phyloP scores from a whole-genome alignment of 37 sponge, comb jelly and placozoan genomes.

The Trichoplax adhaerens region DNA sequence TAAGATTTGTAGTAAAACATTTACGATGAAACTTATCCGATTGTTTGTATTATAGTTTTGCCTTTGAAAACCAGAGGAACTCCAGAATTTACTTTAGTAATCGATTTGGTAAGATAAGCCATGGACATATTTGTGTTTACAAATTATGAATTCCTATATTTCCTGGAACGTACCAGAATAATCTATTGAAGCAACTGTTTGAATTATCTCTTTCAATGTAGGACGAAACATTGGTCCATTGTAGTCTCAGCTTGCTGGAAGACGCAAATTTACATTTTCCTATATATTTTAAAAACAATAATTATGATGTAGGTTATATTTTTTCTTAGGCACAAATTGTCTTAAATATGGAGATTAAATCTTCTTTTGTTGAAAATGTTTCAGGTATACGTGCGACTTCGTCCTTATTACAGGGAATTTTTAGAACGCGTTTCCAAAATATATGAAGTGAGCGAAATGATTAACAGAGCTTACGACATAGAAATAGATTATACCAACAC shows the following conservation, averaged over 20 bases:
- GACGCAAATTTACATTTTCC: conserved; percentile 50
- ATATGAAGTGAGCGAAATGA: conserved; percentile 43
- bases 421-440: conserved; percentile 52
- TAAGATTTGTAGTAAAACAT: no score
- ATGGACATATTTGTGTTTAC: neutral
- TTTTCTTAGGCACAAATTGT: no score
- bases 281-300: conserved; percentile 30
- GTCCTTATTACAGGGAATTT: conserved; percentile 72
- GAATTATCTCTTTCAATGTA: conserved; percentile 4
- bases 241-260: conserved; percentile 54
- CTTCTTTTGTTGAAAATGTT: no score
- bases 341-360: no score
- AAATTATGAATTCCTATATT: neutral
- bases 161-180: neutral
- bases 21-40: no score
- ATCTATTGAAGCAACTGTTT: neutral
- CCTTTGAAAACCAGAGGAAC: conserved; percentile 70
- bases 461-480: neutral
- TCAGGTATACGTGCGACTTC: conserved; percentile 56
- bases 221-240: conserved; percentile 95
- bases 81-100: conserved; percentile 55
- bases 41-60: conserved; percentile 21
- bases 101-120: conserved; percentile 59
- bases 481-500: conserved; percentile 13
- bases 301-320: conserved; percentile 31